phyloP scores from a whole-genome alignment of 2,797 vertebrate species.

The Remorina albescens region DNA sequence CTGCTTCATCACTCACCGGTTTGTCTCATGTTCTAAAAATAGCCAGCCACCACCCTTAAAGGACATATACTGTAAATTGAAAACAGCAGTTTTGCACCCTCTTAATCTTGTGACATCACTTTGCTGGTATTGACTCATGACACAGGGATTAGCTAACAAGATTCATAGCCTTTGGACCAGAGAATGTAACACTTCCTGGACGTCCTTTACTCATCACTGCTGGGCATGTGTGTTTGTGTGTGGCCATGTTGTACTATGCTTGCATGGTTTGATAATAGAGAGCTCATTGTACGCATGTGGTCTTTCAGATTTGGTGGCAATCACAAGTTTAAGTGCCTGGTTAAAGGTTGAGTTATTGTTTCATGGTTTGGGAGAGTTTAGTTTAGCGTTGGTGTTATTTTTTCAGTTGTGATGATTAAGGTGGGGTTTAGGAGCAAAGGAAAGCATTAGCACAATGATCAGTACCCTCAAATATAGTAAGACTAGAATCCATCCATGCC shows the following conservation, averaged over 20 bases:
- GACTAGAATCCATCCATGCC: neutral
- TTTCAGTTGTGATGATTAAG: too few relatives aligned
- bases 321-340: neutral
- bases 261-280: too few relatives aligned
- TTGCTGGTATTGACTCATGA: conserved; percentile 65
- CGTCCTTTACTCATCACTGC: conserved; percentile 70
- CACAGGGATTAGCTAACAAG: conserved; percentile 52
- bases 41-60: conserved; percentile 40
- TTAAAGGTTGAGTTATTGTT: neutral
- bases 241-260: neutral
- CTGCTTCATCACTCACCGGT: conserved; percentile 40
- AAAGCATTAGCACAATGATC: too few relatives aligned
- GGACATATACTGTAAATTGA: conserved; percentile 43
- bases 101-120: conserved; percentile 49
- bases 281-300: too few relatives aligned
- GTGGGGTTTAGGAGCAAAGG: too few relatives aligned
- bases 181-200: conserved; percentile 58
- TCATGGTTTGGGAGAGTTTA: too few relatives aligned
- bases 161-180: conserved; percentile 59
- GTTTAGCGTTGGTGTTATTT: too few relatives aligned
- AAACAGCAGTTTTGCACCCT: conserved; percentile 57
- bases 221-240: conserved; percentile 2
- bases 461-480: neutral
- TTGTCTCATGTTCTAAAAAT: conserved; percentile 58
- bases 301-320: too few relatives aligned